phyloP scores from a whole-genome alignment of 2,888 invertebrate species.

The Labia minor region DNA sequence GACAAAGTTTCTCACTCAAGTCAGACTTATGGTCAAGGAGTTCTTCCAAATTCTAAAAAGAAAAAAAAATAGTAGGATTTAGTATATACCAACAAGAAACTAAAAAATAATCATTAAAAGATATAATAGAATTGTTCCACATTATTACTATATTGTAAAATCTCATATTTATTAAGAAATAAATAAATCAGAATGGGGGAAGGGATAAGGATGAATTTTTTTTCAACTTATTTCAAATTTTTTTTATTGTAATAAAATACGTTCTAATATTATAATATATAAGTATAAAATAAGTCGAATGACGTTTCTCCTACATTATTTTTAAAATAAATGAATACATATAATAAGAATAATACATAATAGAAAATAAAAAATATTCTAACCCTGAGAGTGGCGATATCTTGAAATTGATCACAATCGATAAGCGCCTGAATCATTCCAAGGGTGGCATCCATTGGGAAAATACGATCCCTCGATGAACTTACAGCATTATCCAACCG shows the following conservation, averaged over 20 bases:
- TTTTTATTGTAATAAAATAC: too few relatives aligned
- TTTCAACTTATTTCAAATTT: too few relatives aligned
- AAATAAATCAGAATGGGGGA: too few relatives aligned
- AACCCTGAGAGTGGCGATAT: constrained; percentile 72
- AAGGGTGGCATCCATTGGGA: constrained; percentile 71
- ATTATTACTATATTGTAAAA: neutral
- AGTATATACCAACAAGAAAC: neutral
- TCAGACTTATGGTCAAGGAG: constrained; percentile 83
- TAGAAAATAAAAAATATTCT: too few relatives aligned
- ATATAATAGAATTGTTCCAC: neutral
- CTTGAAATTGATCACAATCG: constrained; percentile 94
- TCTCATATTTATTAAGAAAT: neutral
- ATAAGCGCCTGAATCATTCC: constrained; percentile 86
- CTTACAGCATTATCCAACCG: constrained; percentile 79
- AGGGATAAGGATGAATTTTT: too few relatives aligned
- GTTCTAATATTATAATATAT: too few relatives aligned
- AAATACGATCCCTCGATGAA: constrained; percentile 67
- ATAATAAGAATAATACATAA: too few relatives aligned
- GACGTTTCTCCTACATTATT: too few relatives aligned
- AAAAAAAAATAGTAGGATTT: neutral
- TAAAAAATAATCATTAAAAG: constrained; percentile 18
- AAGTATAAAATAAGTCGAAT: too few relatives aligned
- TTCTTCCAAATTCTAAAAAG: constrained; percentile 73
- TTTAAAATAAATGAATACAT: too few relatives aligned
- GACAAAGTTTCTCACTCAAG: constrained; percentile 83